Evolutionary conservation across 2,888 invertebrate species (phyloP), one percentile per base, ranked within the genome.

Genomic region (Drosophila putrida): DNA sequence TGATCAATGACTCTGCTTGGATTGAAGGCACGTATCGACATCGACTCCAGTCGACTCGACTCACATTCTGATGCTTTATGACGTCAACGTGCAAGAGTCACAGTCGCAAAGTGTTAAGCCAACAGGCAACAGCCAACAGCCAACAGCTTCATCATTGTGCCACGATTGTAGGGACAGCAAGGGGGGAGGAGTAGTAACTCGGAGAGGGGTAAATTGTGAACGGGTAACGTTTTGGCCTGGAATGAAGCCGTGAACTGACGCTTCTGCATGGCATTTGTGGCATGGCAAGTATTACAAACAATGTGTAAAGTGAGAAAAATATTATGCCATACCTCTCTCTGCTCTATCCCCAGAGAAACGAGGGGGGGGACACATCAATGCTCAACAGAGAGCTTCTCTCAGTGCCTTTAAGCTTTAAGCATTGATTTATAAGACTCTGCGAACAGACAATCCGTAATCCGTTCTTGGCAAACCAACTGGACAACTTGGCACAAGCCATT

Each of bases 11-110:
- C 75, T 75, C 70, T 59, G 73, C 67, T 69, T 68, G 63, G 83
- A 85, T 86, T 88, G 88, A 88, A 88, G 80, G 71, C 86, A 80
- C 86, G 80, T 82, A 83, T 86, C 73, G 76, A 20, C 20, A 20
- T 20, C 20, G 20, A 20, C 20, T 20, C n/a, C n/a, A n/a, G n/a
- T n/a, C 20, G 20, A 20, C 20, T 20, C 20, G 20, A 66, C 62
- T 62, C 71, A 43, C 68, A 76, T 70, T 65, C 57, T 69, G 65
- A 68, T 61, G 58, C 75, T 70, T 70, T 71, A 71, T 80, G 78
- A 80, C 81, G 67, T 80, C 79, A 80, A 80, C 75, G 68, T 71
- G 75, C 80, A 70, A 65, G 67, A 71, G 77, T 71, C 66, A 67
- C 61, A 63, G 67, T 47, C 66, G 58, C 55, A 80, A 80, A 69